Conservation (phyloP, 2,888 invertebrate genomes). For the Noctua fimbriata region DNA sequence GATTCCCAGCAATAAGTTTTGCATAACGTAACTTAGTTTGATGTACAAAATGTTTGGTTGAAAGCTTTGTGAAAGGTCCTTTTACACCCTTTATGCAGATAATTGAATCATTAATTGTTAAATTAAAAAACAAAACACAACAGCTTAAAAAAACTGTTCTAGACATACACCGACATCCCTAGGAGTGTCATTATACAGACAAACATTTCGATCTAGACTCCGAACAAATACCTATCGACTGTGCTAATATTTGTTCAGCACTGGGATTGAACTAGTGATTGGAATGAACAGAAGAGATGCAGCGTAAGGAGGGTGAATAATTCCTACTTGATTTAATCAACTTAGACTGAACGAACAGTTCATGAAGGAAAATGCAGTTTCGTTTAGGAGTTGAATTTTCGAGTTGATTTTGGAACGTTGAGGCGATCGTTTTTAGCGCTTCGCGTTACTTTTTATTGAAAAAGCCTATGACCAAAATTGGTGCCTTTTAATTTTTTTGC, state of each 20-base stretch:
- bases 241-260: slow-evolving; percentile 44
- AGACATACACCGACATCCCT: slow-evolving; percentile 9
- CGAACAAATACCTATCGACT: slow-evolving; percentile 52
- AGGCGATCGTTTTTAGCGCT: neutral
- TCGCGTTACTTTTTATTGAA: neutral
- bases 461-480: too few relatives aligned
- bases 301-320: slow-evolving; percentile 30
- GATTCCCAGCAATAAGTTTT: too few relatives aligned
- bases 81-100: neutral
- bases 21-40: too few relatives aligned
- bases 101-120: neutral
- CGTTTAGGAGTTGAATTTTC: neutral
- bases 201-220: slow-evolving; percentile 28
- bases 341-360: neutral
- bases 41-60: too few relatives aligned
- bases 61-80: too few relatives aligned
- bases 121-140: neutral
- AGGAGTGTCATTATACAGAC: slow-evolving; percentile 36
- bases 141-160: neutral
- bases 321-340: slow-evolving; percentile 36
- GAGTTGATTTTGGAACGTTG: neutral
- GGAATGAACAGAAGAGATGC: slow-evolving; percentile 9
- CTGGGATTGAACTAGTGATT: slow-evolving; percentile 23
- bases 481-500: too few relatives aligned
- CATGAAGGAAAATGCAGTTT: neutral